Conservation (phyloP, 2,113 vertebrate species). For the Lethenteron reissneri region DNA sequence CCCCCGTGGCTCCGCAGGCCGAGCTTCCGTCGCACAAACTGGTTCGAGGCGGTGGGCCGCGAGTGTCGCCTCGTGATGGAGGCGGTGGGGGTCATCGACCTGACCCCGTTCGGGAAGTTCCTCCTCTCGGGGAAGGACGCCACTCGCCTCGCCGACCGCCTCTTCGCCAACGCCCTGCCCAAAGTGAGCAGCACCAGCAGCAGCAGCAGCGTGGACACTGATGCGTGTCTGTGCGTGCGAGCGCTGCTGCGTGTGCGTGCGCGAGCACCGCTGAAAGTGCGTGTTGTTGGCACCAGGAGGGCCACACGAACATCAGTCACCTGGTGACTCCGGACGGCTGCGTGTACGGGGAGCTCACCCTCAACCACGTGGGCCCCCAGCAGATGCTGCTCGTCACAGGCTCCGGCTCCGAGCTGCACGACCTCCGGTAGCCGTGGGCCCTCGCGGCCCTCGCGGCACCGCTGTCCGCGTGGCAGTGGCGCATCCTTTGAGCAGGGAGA, state of each 20-base stretch:
- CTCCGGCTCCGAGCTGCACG: slow-evolving; percentile 75
- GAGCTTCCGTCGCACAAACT: slow-evolving; percentile 77
- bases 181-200: slow-evolving; percentile 34
- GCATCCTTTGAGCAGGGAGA: too few relatives aligned
- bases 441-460: too few relatives aligned
- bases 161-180: slow-evolving; percentile 78
- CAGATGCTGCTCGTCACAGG: slow-evolving; percentile 77
- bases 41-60: slow-evolving; percentile 61
- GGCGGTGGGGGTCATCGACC: slow-evolving; percentile 80
- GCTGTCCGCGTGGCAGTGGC: too few relatives aligned
- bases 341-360: slow-evolving; percentile 74
- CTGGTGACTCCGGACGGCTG: slow-evolving; percentile 65
- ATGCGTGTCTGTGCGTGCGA: neutral
- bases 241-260: neutral
- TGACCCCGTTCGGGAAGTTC: slow-evolving; percentile 82
- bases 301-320: slow-evolving; percentile 83
- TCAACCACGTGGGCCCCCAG: slow-evolving; percentile 46
- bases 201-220: neutral
- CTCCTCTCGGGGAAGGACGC: slow-evolving; percentile 58
- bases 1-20: slow-evolving; percentile 31
- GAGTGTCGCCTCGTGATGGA: slow-evolving; percentile 85
- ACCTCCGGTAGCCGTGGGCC: slow-evolving; percentile 41
- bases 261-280: neutral
- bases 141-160: slow-evolving; percentile 42
- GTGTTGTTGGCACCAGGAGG: slow-evolving; percentile 29